These are phyloP conservation scores for Turritopsis rubra DNA, from an alignment of 30 jellyfish, hydroid and myxozoan species.

Conservation along the genomic window DNA sequence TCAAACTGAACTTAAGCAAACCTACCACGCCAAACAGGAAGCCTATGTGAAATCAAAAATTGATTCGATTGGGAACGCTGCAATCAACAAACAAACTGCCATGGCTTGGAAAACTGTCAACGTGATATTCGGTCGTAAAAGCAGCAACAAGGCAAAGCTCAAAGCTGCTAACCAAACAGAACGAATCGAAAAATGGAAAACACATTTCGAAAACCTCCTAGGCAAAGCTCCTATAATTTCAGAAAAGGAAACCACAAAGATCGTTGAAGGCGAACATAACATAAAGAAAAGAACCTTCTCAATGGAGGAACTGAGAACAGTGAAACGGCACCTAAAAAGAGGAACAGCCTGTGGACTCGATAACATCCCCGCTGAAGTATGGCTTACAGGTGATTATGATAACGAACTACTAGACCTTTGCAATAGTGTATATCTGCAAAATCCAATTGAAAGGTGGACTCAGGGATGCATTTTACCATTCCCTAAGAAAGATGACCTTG, in stretches of 20 bases:
- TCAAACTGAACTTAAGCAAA: neutral
- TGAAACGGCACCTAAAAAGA: neutral
- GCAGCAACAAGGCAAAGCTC: conserved; percentile 14
- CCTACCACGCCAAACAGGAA: neutral
- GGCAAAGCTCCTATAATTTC: conserved; percentile 21
- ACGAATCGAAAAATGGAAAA: conserved; percentile 10
- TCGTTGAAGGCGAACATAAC: neutral
- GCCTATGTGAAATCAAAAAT: neutral
- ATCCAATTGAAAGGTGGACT: conserved; percentile 4
- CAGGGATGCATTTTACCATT: conserved; percentile 19
- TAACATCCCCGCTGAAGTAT: conserved; percentile 22
- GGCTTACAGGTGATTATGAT: neutral
- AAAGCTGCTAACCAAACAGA: conserved; percentile 27
- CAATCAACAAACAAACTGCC: neutral
- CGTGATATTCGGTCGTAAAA: conserved; percentile 32
- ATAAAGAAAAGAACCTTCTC: conserved; percentile 20
- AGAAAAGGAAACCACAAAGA: neutral
- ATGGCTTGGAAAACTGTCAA: conserved; percentile 23
- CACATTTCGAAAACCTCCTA: conserved; percentile 29
- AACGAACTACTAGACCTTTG: conserved; percentile 10
- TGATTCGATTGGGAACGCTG: neutral
- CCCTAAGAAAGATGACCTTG: conserved; percentile 30
- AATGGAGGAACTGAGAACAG: conserved; percentile 15
- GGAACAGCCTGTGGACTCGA: conserved; percentile 39
- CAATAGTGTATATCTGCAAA: neutral